Evolutionary conservation across 2,888 invertebrate genomes (phyloP), one percentile per base, ranked within the genome.

Genomic region (Notodonta ziczac): DNA sequence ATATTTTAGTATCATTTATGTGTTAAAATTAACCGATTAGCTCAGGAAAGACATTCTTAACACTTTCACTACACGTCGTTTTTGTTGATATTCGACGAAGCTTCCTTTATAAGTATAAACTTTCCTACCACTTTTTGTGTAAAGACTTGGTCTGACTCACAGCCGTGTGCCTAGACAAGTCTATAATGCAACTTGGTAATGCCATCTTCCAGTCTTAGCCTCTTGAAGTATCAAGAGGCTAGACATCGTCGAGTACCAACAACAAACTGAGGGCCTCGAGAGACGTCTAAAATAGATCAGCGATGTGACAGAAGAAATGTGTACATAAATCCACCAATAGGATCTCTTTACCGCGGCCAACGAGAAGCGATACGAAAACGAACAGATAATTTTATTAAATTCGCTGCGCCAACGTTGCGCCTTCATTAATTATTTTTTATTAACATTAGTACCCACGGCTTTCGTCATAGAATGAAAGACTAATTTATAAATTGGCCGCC

Each of bases 71-170:
- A n/a, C 57, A 58, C 44, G 52, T 39, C 52, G 61, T 46, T 48
- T 39, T 66, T 70, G 63, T 66, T 70, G 76, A 71, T 71, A 69
- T 67, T 69, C 72, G 66, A 70, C 60, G 24, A 10, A 24, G 24
- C 10, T 24, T 4, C 6, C 24, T 51, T 9, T 4, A 48, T 4
- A 24, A 9, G 24, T 24, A 24, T 24, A 10, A 51, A 24, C 51
- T 24, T 10, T 14, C 6, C 8, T 48, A n/a, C 48, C 48, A n/a
- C 4, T 14, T 48, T 35, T 35, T 4, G 35, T 7, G 13, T 7
- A 5, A n/a, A 13, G n/a, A 48, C n/a, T 48, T 48, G 48, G n/a
- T 14, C 14, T 14, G 8, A 7, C 48, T n/a, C 48, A 48, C 48
- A n/a, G 48, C 48, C 48, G 48, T 48, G 48, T 48, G 48, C n/a